Conservation (phyloP, 2,888 invertebrate species). For the Gryllus longicercus region DNA sequence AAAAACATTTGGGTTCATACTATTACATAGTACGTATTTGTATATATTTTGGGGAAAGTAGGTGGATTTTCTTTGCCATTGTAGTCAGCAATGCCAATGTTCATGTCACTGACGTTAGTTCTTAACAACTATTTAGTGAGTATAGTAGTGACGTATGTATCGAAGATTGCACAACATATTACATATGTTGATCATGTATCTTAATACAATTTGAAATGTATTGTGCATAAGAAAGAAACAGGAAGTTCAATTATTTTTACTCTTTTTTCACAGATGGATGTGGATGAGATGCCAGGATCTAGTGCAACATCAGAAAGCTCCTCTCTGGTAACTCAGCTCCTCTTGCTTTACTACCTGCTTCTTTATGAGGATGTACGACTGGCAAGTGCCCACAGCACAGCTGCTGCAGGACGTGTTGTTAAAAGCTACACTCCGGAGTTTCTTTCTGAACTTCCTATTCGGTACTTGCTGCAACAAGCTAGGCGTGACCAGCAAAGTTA, state of each 20-base stretch:
- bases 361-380: constrained; percentile 88
- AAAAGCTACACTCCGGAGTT: constrained; percentile 84
- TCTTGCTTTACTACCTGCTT: constrained; percentile 86
- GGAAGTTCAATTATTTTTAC: background rate
- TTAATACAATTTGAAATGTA: background rate
- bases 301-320: constrained; percentile 38
- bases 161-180: too few species aligned
- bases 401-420: constrained; percentile 67
- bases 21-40: too few species aligned
- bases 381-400: constrained; percentile 63
- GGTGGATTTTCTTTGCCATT: too few species aligned
- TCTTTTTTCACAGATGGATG: background rate
- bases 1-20: too few species aligned
- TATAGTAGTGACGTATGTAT: too few species aligned
- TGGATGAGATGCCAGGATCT: background rate
- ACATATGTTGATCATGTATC: too few species aligned
- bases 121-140: too few species aligned
- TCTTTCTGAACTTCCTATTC: constrained; percentile 86
- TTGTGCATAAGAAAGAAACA: background rate
- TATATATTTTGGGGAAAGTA: too few species aligned
- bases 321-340: constrained; percentile 78
- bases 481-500: constrained; percentile 89
- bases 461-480: constrained; percentile 87
- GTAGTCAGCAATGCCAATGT: too few species aligned
- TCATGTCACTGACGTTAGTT: too few species aligned